Evolutionary conservation across 53 echinoderm and acorn worm genomes (phyloP).

Genomic region (Mesocentrotus franciscanus): DNA sequence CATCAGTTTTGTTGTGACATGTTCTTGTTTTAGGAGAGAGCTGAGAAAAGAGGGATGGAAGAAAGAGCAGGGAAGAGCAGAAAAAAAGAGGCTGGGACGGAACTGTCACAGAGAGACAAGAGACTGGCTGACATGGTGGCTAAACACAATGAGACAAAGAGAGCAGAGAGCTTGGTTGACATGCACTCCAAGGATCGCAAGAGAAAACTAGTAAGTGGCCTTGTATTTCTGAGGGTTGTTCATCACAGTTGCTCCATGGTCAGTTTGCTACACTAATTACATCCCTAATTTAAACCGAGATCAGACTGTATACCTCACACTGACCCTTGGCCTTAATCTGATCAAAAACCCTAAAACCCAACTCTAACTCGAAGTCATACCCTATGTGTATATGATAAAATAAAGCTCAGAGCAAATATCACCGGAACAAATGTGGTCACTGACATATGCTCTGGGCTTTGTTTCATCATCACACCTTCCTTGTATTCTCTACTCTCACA

Average conservation of each 20-base stretch:
- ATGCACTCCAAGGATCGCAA: slow-evolving; percentile 88
- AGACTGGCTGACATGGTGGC: slow-evolving; percentile 71
- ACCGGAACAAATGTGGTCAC: too few relatives aligned
- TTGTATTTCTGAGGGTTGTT: background rate
- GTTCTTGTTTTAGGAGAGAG: slow-evolving; percentile 63
- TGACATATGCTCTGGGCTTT: too few relatives aligned
- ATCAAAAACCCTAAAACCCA: too few relatives aligned
- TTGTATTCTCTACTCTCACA: too few relatives aligned
- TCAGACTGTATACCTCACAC: too few relatives aligned
- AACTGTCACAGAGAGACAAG: slow-evolving; percentile 81
- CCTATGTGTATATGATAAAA: too few relatives aligned
- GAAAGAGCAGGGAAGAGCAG: slow-evolving; percentile 34
- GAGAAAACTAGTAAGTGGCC: slow-evolving; percentile 77
- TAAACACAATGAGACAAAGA: slow-evolving; percentile 72
- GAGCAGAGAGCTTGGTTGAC: slow-evolving; percentile 84
- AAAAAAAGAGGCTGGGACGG: slow-evolving; percentile 13
- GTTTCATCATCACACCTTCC: too few relatives aligned
- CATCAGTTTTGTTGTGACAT: background rate
- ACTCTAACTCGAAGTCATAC: too few relatives aligned
- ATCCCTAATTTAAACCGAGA: too few relatives aligned
- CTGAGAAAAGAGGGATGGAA: slow-evolving; percentile 59
- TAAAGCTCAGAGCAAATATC: too few relatives aligned
- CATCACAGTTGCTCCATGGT: background rate
- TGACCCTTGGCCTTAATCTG: too few relatives aligned
- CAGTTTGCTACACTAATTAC: too few relatives aligned